Base-by-base conservation (phyloP, 1,140 invertebrate species). In the Ceratina australensis region DNA sequence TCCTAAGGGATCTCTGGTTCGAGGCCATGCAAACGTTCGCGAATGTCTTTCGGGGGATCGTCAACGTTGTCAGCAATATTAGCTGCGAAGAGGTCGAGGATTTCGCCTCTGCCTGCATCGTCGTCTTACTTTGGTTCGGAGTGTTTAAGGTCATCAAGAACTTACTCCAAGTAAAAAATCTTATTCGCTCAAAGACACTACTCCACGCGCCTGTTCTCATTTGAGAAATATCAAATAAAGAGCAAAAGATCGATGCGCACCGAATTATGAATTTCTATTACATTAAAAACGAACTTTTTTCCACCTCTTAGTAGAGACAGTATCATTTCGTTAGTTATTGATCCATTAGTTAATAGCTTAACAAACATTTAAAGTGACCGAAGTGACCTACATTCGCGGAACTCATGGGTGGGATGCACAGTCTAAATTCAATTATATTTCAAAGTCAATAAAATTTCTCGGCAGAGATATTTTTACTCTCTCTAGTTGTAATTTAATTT, bases 81-180 rank as follows among this genome's bases (percentile, higher is more conserved):
- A 84, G 64, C 16, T 87, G 83, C 59, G 88, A 91, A 3, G 88
- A 90, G 18, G 78, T 91, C 22, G 91, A 92, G 42, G 87, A 90
- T 20, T 87, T 91, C 56, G 86, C 86, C 0, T 84, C 84, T 8
- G 86, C 87, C 0, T 90, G 88, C 61, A 82, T 90, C 26, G 86
- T 91, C n/a, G 59, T 89, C 8, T 33, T 87, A 0, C 82, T 91
- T 20, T 91, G 88, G 87, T 63, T 87, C 50, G 85, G 78, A 5
- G 83, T 82, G 10, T 61, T 79, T n/a, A 88, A 86, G 68, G 59
- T 89, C 54, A 18, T 80, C 8, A 47, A 82, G 28, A 80, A 72
- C 3, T 61, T 85, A 28, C 5, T 87, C 18, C 78, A 83, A 77
- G 89, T 90, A 82, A 20, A 69, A 54, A 49, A n/a, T n/a, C n/a